Percentiles rank a stretch among this genome's conserved stretches.
Evolutionary conservation across 2,113 vertebrate genomes (phyloP).

Genomic region (Pachypanchax playfairii): DNA sequence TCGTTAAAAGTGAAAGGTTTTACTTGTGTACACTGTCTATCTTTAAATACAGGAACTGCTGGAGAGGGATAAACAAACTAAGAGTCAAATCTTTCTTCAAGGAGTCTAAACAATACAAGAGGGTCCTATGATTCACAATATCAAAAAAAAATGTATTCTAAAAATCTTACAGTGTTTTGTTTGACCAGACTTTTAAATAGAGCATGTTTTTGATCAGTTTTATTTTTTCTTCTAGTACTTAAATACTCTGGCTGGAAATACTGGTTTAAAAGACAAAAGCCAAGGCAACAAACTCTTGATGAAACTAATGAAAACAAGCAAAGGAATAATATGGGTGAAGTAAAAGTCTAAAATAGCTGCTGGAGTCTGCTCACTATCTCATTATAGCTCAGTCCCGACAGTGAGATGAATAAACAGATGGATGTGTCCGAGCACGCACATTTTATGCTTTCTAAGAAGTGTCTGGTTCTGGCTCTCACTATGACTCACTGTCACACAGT

Average conservation of each 20-base stretch:
- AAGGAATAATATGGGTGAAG: not conserved
- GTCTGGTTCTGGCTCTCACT: slow-evolving; percentile 56
- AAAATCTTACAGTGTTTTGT: not conserved
- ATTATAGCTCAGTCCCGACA: slow-evolving; percentile 40
- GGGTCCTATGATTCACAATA: no score
- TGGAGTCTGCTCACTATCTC: slow-evolving; percentile 18
- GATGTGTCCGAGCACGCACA: slow-evolving; percentile 67
- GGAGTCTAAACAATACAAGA: no score
- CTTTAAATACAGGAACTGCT: no score
- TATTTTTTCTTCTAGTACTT: not conserved
- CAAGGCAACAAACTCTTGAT: not conserved
- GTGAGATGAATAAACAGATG: slow-evolving; percentile 58
- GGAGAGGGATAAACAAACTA: no score
- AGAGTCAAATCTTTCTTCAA: no score
- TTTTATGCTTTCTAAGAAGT: slow-evolving; percentile 74
- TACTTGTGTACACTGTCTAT: no score
- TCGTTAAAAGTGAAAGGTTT: no score
- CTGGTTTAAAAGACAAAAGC: not conserved
- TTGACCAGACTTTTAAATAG: not conserved
- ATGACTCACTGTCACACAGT: slow-evolving; percentile 69
- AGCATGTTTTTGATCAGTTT: not conserved
- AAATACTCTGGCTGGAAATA: not conserved
- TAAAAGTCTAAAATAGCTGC: slow-evolving; percentile 15
- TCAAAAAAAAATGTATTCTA: no score
- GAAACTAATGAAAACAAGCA: not conserved